These are phyloP conservation scores for Penaeus chinensis DNA, from an alignment of 1,140 invertebrate species.

Conservation along the genomic window DNA sequence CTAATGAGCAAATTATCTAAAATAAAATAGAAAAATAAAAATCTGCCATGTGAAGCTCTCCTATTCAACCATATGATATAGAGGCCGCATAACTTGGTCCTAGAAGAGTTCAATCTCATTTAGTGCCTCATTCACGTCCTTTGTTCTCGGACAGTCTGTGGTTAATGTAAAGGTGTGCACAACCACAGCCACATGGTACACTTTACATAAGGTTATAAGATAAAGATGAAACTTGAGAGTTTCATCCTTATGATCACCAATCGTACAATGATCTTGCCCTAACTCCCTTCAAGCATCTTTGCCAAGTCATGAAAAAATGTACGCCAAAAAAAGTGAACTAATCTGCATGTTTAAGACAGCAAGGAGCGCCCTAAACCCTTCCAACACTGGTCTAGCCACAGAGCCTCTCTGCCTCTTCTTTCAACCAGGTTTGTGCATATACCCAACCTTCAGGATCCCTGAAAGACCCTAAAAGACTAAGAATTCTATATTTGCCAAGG, in stretches of 20 bases:
- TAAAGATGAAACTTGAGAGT: not conserved
- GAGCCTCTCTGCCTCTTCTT: not conserved
- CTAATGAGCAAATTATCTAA: not conserved
- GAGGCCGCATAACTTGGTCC: conserved; percentile 25
- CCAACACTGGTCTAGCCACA: conserved; percentile 1
- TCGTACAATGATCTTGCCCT: conserved; percentile 13
- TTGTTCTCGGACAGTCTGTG: conserved; percentile 38
- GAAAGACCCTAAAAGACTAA: too few relatives aligned
- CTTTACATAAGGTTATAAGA: not conserved
- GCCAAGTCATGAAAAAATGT: conserved; percentile 55
- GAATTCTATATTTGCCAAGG: too few relatives aligned
- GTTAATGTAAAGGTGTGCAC: conserved; percentile 36
- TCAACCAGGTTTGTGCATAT: not conserved
- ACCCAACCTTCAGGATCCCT: not conserved
- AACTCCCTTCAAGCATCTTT: conserved; percentile 32
- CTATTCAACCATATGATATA: conserved; percentile 26
- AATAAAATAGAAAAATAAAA: not conserved
- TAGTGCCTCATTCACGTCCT: conserved; percentile 40
- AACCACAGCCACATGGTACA: conserved; percentile 4
- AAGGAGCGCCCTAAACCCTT: conserved; percentile 35
- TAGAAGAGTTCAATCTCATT: conserved; percentile 48
- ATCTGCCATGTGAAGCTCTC: not conserved
- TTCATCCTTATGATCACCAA: conserved; percentile 38
- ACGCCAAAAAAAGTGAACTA: conserved; percentile 49
- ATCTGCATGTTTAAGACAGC: conserved; percentile 58